These are phyloP conservation scores for Xestoiulus laeticollis DNA, from an alignment of 2,888 invertebrate genomes.

Conservation along the genomic window DNA sequence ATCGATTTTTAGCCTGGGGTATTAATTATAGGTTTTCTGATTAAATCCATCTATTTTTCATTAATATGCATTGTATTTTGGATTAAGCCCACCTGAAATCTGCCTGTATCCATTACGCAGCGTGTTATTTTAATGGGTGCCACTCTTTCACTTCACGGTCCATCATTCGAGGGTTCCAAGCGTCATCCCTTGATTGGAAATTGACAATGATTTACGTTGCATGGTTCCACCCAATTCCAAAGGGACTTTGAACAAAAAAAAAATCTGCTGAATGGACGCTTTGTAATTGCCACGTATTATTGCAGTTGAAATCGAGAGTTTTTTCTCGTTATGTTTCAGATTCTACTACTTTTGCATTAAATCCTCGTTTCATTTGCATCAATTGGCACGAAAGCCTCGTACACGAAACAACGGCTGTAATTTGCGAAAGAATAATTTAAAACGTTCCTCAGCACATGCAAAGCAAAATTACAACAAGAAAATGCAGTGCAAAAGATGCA, in stretches of 20 bases:
- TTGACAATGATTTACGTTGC: slow-evolving; percentile 36
- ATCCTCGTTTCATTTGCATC: background rate
- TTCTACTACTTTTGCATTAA: background rate
- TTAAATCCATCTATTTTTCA: slow-evolving; percentile 35
- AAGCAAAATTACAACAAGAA: background rate
- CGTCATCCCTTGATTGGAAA: slow-evolving; percentile 24
- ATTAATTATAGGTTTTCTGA: slow-evolving; percentile 43
- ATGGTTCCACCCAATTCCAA: slow-evolving; percentile 31
- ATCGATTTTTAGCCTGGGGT: slow-evolving; percentile 35
- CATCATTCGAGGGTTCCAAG: background rate
- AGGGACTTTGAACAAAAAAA: background rate
- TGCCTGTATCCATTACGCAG: slow-evolving; percentile 34
- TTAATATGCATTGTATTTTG: slow-evolving; percentile 20
- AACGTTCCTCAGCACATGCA: background rate
- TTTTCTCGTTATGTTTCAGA: background rate
- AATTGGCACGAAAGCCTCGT: background rate
- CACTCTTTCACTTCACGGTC: background rate
- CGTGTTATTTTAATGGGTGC: slow-evolving; percentile 36
- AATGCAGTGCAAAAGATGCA: background rate
- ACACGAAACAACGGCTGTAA: background rate
- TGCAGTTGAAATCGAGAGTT: background rate
- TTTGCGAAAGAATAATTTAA: slow-evolving; percentile 3
- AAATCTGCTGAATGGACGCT: background rate
- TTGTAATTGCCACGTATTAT: background rate
- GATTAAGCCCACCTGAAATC: slow-evolving; percentile 38